Evolutionary conservation across 1,140 invertebrate genomes (phyloP).

Genomic region (Diachasmimorpha longicaudata): DNA sequence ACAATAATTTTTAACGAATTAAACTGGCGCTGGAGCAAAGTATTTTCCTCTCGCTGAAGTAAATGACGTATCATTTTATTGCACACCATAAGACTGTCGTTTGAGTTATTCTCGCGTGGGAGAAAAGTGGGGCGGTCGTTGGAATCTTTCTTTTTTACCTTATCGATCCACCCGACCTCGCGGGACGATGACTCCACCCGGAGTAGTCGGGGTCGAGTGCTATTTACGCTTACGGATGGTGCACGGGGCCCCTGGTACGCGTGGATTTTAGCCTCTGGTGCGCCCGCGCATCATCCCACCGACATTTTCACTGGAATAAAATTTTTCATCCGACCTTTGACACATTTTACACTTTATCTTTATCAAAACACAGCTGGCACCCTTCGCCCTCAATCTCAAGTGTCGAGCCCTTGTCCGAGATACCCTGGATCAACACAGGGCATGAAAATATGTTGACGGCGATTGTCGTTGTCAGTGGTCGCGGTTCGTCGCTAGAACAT

Average conservation of each 20-base stretch:
- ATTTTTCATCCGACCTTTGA: background rate
- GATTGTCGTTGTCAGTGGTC: too few species aligned
- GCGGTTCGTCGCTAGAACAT: background rate
- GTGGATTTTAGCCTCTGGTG: background rate
- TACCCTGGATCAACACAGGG: background rate
- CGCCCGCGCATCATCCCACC: background rate
- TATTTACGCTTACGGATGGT: conserved; percentile 32
- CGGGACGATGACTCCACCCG: conserved; percentile 33
- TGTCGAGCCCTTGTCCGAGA: background rate
- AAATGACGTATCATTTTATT: conserved; percentile 4
- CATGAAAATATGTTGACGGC: too few species aligned
- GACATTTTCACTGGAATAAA: background rate
- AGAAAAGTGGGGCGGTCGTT: background rate
- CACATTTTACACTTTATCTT: background rate
- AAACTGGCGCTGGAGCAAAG: background rate
- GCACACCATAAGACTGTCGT: background rate
- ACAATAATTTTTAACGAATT: background rate
- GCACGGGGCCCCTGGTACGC: conserved; percentile 11
- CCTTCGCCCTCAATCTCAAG: background rate
- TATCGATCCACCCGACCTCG: conserved; percentile 35
- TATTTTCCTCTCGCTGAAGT: background rate
- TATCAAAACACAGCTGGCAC: background rate
- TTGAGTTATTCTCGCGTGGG: conserved; percentile 7
- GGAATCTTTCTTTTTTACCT: conserved; percentile 27
- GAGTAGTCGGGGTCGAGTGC: conserved; percentile 31